Conservation (phyloP, 2,888 invertebrate genomes). For the Nomada goodeniana region DNA sequence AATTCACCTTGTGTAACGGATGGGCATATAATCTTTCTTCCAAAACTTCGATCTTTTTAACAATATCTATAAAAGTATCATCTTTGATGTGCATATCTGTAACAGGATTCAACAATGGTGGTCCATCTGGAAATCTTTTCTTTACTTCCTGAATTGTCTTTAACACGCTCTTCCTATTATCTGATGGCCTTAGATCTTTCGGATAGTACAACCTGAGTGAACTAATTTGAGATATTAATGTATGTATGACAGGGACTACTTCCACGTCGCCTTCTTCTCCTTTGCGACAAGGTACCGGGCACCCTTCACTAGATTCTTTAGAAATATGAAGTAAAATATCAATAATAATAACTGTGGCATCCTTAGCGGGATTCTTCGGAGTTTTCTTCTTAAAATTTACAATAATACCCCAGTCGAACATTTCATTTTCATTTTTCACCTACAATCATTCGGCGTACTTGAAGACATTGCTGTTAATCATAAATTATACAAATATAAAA, state of each 20-base stretch:
- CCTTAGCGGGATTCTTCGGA: constrained; percentile 85
- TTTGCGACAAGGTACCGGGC: constrained; percentile 89
- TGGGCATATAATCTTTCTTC: constrained; percentile 94
- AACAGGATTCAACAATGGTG: constrained; percentile 96
- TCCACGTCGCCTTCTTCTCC: constrained; percentile 93
- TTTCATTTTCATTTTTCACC: constrained; percentile 92
- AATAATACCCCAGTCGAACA: constrained; percentile 98
- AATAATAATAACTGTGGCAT: constrained; percentile 88
- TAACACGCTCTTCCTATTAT: constrained; percentile 93
- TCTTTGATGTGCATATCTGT: constrained; percentile 98
- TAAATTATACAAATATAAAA: constrained; percentile 11
- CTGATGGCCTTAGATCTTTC: constrained; percentile 93
- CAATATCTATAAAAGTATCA: constrained; percentile 90
- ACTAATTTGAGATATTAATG: constrained; percentile 93
- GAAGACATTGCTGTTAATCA: background rate
- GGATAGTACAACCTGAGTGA: constrained; percentile 96
- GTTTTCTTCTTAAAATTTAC: constrained; percentile 94
- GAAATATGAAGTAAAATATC: constrained; percentile 94
- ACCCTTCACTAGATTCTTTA: constrained; percentile 86
- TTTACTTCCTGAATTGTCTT: constrained; percentile 95
- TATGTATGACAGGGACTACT: constrained; percentile 94
- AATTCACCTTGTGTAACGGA: constrained; percentile 88
- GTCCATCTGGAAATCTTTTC: constrained; percentile 94
- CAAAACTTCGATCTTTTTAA: constrained; percentile 92
- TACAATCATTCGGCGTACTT: constrained; percentile 77